Conservation (phyloP, 2,113 vertebrate genomes). For the Strigops habroptila region DNA sequence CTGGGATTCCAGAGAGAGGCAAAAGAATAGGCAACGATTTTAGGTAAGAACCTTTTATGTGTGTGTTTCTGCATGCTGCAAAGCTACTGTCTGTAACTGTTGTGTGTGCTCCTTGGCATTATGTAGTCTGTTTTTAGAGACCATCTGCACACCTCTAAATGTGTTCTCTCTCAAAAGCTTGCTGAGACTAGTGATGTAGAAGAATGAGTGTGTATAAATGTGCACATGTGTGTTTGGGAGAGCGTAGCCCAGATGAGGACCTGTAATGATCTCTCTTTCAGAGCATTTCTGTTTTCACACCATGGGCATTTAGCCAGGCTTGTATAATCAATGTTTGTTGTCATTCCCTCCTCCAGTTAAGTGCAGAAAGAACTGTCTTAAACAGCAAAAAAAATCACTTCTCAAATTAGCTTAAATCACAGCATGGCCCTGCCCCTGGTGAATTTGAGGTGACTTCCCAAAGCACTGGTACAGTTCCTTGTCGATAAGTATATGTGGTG, state of each 20-base stretch:
- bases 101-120: not conserved
- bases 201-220: rapidly evolving
- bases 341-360: not conserved
- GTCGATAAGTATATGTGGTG: not conserved
- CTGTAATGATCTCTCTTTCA: too few relatives aligned
- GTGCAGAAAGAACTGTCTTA: not conserved
- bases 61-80: not conserved
- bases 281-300: not conserved
- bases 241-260: rapidly evolving
- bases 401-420: not conserved
- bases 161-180: not conserved
- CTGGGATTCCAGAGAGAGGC: slow-evolving; percentile 94
- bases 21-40: slow-evolving; percentile 98
- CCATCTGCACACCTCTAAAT: not conserved
- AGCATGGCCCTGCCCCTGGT: not conserved
- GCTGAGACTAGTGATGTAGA: not conserved
- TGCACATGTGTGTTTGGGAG: not conserved
- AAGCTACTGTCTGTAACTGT: not conserved
- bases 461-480: not conserved
- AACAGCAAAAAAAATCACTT: not conserved
- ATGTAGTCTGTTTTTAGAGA: not conserved
- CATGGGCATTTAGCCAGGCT: not conserved
- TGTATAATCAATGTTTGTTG: not conserved
- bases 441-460: not conserved
- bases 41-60: slow-evolving; percentile 78